A percentile compares a stretch with the other conserved stretches of the same genome.
Evolutionary conservation across 2,888 invertebrate genomes (phyloP).

Genomic region (Agrotis ipsilon): DNA sequence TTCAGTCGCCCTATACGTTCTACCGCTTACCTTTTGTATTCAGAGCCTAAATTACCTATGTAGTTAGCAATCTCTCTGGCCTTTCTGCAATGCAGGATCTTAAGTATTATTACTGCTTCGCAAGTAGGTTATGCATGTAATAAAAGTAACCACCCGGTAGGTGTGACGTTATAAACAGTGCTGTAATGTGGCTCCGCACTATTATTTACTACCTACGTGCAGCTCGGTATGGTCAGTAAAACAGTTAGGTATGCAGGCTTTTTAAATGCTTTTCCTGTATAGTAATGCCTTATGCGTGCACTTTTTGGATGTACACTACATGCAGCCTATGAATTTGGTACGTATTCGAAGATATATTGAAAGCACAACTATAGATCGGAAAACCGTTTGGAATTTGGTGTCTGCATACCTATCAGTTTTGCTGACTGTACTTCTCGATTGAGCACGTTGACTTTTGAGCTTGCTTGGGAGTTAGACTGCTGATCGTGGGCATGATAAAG

Average conservation of each 20-base stretch:
- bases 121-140: conserved; percentile 25
- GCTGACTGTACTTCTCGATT: background rate
- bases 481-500: background rate
- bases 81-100: conserved; percentile 31
- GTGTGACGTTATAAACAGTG: conserved; percentile 31
- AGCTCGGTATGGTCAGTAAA: too few relatives aligned
- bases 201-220: conserved; percentile 21
- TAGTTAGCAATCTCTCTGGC: background rate
- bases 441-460: conserved; percentile 26
- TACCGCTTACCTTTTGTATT: too few relatives aligned
- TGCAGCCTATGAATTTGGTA: too few relatives aligned
- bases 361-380: too few relatives aligned
- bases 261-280: too few relatives aligned
- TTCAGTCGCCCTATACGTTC: too few relatives aligned
- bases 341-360: too few relatives aligned
- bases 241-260: background rate
- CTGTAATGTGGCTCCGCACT: conserved; percentile 18
- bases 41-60: background rate
- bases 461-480: conserved; percentile 9
- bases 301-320: too few relatives aligned
- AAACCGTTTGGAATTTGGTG: too few relatives aligned
- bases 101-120: conserved; percentile 20
- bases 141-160: conserved; percentile 20
- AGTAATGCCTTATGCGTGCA: too few relatives aligned
- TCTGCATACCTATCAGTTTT: too few relatives aligned